Base-by-base conservation (phyloP, 37 sponge, comb jelly and placozoan species). In the Petrosia ficiformis region DNA sequence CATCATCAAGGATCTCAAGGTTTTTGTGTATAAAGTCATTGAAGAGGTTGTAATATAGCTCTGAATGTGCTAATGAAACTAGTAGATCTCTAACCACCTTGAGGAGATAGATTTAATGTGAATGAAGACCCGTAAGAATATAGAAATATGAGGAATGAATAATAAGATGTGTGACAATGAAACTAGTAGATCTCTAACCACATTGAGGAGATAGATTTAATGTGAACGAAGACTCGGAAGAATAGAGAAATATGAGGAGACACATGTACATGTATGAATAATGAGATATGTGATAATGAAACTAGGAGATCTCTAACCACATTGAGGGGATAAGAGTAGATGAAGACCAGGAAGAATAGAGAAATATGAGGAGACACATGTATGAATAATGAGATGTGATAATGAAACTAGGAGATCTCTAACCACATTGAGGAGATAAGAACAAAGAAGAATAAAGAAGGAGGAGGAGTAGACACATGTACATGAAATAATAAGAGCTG, bases 131-230 rank as follows among this genome's bases (percentile, higher is more conserved):
- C n/a, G n/a, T n/a, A n/a, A n/a, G n/a, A n/a, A n/a, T n/a, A n/a
- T n/a, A n/a, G n/a, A n/a, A n/a, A n/a, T n/a, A n/a, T n/a, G n/a
- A n/a, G n/a, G n/a, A n/a, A n/a, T n/a, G n/a, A n/a, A n/a, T n/a
- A n/a, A n/a, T n/a, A n/a, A n/a, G n/a, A n/a, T n/a, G n/a, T 86
- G 81, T 16, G 81, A 81, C 52, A 86, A 64, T 22, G 87, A 64
- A 21, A 76, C 58, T 33, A 86, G 77, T 32, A 86, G 77, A 28
- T 71, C 54, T 22, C 77, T 76, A 1, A 86, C 81, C 54, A 80
- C 81, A 79, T 86, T 70, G 33, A 67, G 19, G 2, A 39, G 54
- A 24, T 31, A 21, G 57, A 57, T n/a, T n/a, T n/a, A n/a, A 25
- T 65, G 14, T 10, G 14, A 65, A 14, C 24, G 14, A 41, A 70